Evolutionary conservation across 1,140 invertebrate genomes (phyloP), one percentile per base, ranked within the genome.

Genomic region (Drosophila persimilis): DNA sequence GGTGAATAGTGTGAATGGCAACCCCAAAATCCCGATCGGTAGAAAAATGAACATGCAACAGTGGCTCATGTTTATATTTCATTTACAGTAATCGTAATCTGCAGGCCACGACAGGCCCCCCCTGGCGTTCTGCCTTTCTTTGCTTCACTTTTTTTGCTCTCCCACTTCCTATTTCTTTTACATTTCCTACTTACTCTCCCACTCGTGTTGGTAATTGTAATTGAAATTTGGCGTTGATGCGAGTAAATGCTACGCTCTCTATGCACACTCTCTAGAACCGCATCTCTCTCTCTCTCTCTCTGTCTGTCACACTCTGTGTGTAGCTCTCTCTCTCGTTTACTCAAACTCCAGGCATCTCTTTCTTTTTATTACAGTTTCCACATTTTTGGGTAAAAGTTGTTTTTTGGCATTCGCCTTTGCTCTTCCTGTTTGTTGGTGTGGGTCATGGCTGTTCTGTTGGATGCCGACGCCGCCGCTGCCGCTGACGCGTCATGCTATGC

Each of bases 211-310:
- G 86, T 89, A 89, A 89, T 90, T 89, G 80, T 88, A 90, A 90
- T 90, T 90, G 88, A 90, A 90, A 90, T 90, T 90, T 80, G 83
- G 88, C 83, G 88, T 90, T 88, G 88, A 88, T 79, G 89, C 83
- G 80, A 89, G 57, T 90, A 90, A 90, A 90, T 77, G 70, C 57
- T 41, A 4, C 51, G 57, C 58, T 39, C 60, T 75, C 60, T 59
- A 35, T 45, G 57, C 60, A 43, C 41, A 35, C 53, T 48, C 51
- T 54, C 24, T 11, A 39, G 35, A 13, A 39, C 11, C 11, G 35
- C 35, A 39, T 41, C 15, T 15, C 15, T 15, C 15, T 15, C 15
- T 0, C 15, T 0, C 39, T 44, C 41, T 35, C 63, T 46, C 26
- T 45, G 8, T 39, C 20, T 11, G 24, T 53, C 39, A 24, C 54